Base-by-base conservation (phyloP, 2,797 vertebrate species). In the Melanotaenia boesemani region DNA sequence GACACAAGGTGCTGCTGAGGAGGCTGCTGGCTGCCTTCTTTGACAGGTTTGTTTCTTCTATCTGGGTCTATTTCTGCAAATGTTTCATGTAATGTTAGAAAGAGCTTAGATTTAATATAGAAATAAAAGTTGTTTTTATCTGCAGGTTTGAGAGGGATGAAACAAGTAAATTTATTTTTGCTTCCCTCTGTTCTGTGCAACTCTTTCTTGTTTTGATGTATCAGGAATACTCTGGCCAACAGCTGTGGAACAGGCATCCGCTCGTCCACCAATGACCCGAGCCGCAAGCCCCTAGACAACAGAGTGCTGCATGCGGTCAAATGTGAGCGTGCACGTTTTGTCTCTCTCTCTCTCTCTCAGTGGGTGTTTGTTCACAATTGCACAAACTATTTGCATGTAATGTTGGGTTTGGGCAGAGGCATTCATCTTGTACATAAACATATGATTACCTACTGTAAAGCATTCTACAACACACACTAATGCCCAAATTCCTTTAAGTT, bases 191-290 rank as follows among this genome's bases (percentile, higher is more conserved):
- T 81, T 78, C 69, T 72, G 24, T 71, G n/a, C 16, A 16, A 50
- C 75, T 76, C 28, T 16, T 26, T 71, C n/a, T 77, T 67, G 2
- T 67, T 78, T 62, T 67, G 24, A 28, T 79, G 70, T 15, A 52
- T 62, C 86, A 98, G 97, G 92, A 98, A 97, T 79, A 98, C 97
- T 9, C 89, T 98, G 89, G 97, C 97, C 59, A 98, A 98, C 89
- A 98, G 97, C 87, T 98, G 97, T 70, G 97, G 97, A 48, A 98
- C 97, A 0, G 97, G 97, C 67, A 98, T 98, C 88, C 97, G 97
- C 77, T 98, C 97, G 0, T 98, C 97, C 82, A 97, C 95, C 86
- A 98, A 97, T 0, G 96, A 98, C 80, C 97, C 97, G n/a, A 96
- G 96, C 71, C 92, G 97, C 83, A 98, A 98, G 66, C 97, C 97